phyloP scores from a whole-genome alignment of 2,888 invertebrate genomes.

The Lepetodrilus schrolli region DNA sequence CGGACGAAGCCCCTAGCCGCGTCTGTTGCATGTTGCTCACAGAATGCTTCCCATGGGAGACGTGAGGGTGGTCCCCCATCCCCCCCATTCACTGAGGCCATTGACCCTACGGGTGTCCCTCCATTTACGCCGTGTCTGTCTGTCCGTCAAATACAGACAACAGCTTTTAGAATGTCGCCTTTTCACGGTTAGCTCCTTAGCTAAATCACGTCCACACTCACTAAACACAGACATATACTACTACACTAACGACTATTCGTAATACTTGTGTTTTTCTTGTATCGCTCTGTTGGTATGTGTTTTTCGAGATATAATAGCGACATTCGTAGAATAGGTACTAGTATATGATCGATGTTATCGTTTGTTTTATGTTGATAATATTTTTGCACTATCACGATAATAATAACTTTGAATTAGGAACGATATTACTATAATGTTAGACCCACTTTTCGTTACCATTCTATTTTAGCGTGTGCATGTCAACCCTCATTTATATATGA shows the following conservation, averaged over 20 bases:
- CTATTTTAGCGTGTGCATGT: too few species aligned
- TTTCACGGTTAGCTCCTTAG: background rate
- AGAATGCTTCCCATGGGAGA: conserved; percentile 9
- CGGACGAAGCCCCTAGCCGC: conserved; percentile 90
- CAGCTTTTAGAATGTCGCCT: background rate
- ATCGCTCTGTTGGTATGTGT: background rate
- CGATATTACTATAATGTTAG: too few species aligned
- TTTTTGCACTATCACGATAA: too few species aligned
- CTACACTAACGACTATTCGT: conserved; percentile 15
- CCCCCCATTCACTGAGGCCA: conserved; percentile 42
- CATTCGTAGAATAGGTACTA: too few species aligned
- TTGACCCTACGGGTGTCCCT: conserved; percentile 39
- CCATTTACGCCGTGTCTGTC: conserved; percentile 13
- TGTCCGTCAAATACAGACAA: background rate
- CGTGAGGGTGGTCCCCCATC: conserved; percentile 4
- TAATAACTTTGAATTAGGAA: too few species aligned
- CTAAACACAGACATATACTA: conserved; percentile 4
- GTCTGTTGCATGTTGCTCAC: conserved; percentile 77
- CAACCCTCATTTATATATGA: too few species aligned
- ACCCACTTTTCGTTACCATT: too few species aligned
- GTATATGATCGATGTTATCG: too few species aligned
- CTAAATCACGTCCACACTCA: conserved; percentile 10
- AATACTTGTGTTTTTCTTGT: conserved; percentile 1
- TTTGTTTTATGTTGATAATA: too few species aligned
- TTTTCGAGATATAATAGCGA: too few species aligned